Conservation (phyloP, 2,113 vertebrate genomes). For the Muntiacus reevesi region DNA sequence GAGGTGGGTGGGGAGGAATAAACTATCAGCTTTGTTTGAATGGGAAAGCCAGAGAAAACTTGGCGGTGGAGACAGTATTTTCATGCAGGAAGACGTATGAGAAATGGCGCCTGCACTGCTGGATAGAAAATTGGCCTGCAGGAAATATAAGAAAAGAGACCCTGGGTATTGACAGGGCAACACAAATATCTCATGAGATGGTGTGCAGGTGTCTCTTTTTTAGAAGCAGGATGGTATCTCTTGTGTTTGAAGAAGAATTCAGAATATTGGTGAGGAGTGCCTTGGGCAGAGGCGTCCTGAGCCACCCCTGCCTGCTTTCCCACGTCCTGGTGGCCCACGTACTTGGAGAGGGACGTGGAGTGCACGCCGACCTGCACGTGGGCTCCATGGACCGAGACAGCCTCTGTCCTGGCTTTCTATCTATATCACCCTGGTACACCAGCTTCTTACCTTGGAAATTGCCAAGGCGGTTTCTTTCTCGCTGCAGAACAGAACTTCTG, state of each 20-base stretch:
- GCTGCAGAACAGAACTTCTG: not conserved
- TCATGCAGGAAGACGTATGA: not conserved
- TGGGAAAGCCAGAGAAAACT: not conserved
- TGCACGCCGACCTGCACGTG: fast-evolving
- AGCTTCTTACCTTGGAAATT: not conserved
- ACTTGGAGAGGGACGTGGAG: not conserved
- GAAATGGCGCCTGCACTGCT: not conserved
- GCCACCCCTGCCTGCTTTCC: not conserved
- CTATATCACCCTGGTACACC: fast-evolving
- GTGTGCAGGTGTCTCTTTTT: not conserved
- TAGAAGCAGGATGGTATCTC: not conserved
- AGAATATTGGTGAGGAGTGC: not conserved
- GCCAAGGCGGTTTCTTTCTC: not conserved
- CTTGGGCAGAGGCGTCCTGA: not conserved
- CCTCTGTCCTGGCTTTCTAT: not conserved
- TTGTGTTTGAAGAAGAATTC: not conserved
- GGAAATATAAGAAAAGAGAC: not conserved
- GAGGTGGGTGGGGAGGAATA: not conserved
- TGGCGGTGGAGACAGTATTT: fast-evolving
- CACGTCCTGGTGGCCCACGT: fast-evolving
- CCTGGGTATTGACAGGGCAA: not conserved
- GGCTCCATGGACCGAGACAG: not conserved
- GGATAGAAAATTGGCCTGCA: not conserved
- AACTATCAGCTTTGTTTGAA: not conserved
- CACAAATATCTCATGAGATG: not conserved